Base-by-base conservation (phyloP, 2,113 vertebrate species). In the Triplophysa siluroides region DNA sequence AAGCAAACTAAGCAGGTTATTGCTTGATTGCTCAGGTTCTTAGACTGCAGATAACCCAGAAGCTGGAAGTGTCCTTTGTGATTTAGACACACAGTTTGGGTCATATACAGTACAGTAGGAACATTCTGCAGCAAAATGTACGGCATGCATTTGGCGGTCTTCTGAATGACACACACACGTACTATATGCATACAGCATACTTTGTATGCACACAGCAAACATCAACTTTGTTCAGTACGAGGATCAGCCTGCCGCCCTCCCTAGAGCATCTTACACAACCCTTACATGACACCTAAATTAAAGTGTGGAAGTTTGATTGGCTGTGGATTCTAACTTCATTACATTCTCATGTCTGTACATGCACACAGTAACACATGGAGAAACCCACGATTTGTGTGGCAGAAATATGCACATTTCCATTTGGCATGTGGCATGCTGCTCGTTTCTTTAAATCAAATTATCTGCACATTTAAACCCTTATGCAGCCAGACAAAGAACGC, bases 181-280 rank as follows among this genome's bases (percentile, higher is more conserved):
- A 29, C 50, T 33, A 21, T 50, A 56, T 50, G 10, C 26, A 71
- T 71, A 29, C 69, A 71, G 69, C 50, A 56, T 29, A 29, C 26
- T 29, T 29, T 29, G 26, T 50, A 56, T 50, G 10, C 26, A 71
- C 33, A 29, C 69, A 71, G 69, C 50, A 56, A 4, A 29, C 29
- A 29, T 29, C 69, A 56, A 56, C 47, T 50, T 50, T 71, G 26
- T 71, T 71, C 33, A 13, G 47, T 4, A 38, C 50, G 38, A 8
- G 18, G 33, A 24, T 78, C 67, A 52, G 67, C 58, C 70, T 72
- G 19, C 50, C 58, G 33, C 58, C 24, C 56, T 70, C 41, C 41
- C 24, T 8, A 47, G 63, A 56, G 72, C 45, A 26, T 60, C 80
- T 81, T 81, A 78, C 38, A 41, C 77, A 81, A 81, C 18, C 61